Base-by-base conservation (phyloP, 2,888 invertebrate genomes). In the Choristoneura rosaceana region DNA sequence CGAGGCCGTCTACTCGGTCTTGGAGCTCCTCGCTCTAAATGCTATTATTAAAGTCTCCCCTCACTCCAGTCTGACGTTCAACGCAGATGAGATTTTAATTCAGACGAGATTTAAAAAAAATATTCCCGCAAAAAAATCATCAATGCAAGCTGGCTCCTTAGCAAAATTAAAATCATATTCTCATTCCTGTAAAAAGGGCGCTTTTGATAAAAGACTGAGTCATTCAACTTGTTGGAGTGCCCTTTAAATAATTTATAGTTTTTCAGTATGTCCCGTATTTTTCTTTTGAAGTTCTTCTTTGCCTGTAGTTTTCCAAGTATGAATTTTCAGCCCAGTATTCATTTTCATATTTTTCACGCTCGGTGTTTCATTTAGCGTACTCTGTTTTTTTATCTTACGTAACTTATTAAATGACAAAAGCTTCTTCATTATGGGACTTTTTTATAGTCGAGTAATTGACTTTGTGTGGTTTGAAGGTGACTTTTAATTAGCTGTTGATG, bases 31-130 rank as follows among this genome's bases (percentile, higher is more conserved):
- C 76, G 82, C 78, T 74, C 82, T 87, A 85, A 88, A 88, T 87
- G 80, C 82, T 82, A 80, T 88, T 88, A 88, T 88, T 87, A 84
- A 82, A 81, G 80, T 82, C 80, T 84, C 74, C 80, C 80, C 77
- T 59, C 59, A 33, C 59, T 59, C 15, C 59, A 59, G 59, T 25
- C 77, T 81, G 80, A 81, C 81, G 77, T 77, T 84, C 76, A 80
- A 76, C 76, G 76, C 71, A 77, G 74, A 77, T 77, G 76, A 78
- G 77, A 74, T 78, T 79, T 78, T 77, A 77, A 77, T 78, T 79
- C 76, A 74, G 55, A 55, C 55, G 55, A 55, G 25, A 73, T 75
- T 74, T 75, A 70, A 65, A 67, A 65, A 34, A 60, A 58, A 64
- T 50, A 43, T 15, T n/a, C 17, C 25, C 41, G 17, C n/a, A n/a